Conservation (phyloP, 35 echinoderm and acorn worm species). For the Acanthaster planci region DNA sequence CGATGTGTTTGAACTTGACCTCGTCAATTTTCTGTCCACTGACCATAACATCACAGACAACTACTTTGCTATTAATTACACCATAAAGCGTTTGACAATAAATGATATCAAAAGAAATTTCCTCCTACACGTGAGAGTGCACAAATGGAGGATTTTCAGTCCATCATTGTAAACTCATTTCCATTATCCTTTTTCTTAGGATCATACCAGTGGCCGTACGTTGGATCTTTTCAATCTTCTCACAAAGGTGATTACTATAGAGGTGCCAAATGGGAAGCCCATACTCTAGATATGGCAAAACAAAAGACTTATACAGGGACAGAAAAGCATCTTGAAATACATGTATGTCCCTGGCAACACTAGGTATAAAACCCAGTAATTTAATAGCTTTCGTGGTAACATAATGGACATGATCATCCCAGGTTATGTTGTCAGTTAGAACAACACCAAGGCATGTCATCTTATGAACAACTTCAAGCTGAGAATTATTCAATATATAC, state of each 20-base stretch:
- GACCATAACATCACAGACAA: background rate
- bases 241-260: background rate
- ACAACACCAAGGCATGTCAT: background rate
- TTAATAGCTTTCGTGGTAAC: background rate
- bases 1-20: background rate
- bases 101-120: too few species aligned
- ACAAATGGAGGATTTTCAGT: conserved; percentile 1
- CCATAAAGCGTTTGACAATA: too few species aligned
- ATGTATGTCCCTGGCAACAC: conserved; percentile 13
- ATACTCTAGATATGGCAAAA: conserved; percentile 35
- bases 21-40: background rate
- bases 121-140: background rate
- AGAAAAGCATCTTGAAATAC: background rate
- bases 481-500: background rate
- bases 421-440: background rate
- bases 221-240: background rate
- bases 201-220: conserved; percentile 27
- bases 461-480: background rate
- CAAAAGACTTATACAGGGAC: conserved; percentile 24
- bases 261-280: conserved; percentile 1
- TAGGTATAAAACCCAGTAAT: background rate
- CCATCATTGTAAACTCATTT: conserved; percentile 20
- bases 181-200: conserved; percentile 1
- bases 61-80: background rate
- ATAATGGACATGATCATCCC: background rate